A percentile compares a stretch with the other conserved stretches of the same genome.
phyloP scores from a whole-genome alignment of 2,888 invertebrate genomes.

The Diarsia dahlii region DNA sequence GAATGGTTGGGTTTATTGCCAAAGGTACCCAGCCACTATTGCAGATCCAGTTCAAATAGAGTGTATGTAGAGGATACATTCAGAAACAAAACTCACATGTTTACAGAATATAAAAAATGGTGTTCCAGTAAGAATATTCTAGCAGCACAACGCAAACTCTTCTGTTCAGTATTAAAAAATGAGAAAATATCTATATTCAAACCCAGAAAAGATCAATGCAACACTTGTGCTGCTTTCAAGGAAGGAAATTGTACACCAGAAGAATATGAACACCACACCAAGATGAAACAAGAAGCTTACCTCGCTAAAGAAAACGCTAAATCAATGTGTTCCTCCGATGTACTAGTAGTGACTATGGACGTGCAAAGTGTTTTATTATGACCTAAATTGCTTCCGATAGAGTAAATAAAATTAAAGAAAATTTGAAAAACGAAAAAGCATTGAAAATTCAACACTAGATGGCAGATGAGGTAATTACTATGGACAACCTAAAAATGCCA shows the following conservation, averaged over 20 bases:
- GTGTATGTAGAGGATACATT: slow-evolving; percentile 5
- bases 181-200: slow-evolving; percentile 22
- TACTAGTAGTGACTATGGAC: too few species aligned
- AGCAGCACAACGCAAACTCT: slow-evolving; percentile 6
- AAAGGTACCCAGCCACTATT: slow-evolving; percentile 10
- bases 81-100: slow-evolving; percentile 17
- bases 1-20: slow-evolving; percentile 8
- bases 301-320: slow-evolving; percentile 1
- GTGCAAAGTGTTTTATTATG: too few species aligned
- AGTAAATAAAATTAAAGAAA: slow-evolving; percentile 33
- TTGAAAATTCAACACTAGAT: slow-evolving; percentile 32
- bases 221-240: slow-evolving; percentile 3
- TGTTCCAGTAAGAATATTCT: neutral
- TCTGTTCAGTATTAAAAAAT: slow-evolving; percentile 2
- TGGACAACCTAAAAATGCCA: slow-evolving; percentile 27
- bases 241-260: slow-evolving; percentile 10
- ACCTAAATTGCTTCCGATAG: slow-evolving; percentile 12
- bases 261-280: neutral
- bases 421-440: slow-evolving; percentile 37
- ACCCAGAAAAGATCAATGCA: slow-evolving; percentile 26
- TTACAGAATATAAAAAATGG: slow-evolving; percentile 2
- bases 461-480: slow-evolving; percentile 34
- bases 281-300: slow-evolving; percentile 17
- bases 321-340: too few species aligned
- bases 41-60: slow-evolving; percentile 3